Conservation (phyloP, 2,113 vertebrate genomes). For the Hippopotamus amphibius region DNA sequence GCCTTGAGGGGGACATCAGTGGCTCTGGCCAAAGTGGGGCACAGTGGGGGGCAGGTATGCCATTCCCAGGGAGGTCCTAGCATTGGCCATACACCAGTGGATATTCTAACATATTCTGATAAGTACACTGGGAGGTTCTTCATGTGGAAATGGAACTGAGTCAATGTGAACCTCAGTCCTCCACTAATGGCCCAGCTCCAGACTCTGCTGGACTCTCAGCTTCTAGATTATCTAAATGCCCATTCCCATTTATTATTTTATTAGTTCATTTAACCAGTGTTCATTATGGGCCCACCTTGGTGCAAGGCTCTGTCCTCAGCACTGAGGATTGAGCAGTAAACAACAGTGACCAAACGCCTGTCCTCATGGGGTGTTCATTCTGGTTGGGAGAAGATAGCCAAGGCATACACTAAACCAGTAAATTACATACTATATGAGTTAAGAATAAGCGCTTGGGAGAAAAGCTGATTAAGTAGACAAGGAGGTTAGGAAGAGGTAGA, state of each 20-base stretch:
- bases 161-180: not conserved
- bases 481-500: not conserved
- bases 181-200: not conserved
- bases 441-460: not conserved
- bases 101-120: not conserved
- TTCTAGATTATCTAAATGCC: not conserved
- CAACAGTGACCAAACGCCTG: not conserved
- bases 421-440: not conserved
- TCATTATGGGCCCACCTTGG: not conserved
- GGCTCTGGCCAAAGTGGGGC: not conserved
- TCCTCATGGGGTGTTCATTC: not conserved
- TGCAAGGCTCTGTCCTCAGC: not conserved
- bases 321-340: not conserved
- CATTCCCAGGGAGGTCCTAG: not conserved
- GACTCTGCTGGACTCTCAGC: not conserved
- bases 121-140: fast-evolving
- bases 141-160: not conserved
- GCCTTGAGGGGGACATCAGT: not conserved
- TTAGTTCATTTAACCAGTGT: not conserved
- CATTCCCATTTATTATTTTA: not conserved
- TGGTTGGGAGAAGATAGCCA: not conserved
- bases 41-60: not conserved
- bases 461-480: not conserved
- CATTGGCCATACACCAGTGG: not conserved
- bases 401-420: not conserved